These are phyloP conservation scores for Zophobas morio DNA, from an alignment of 1,140 invertebrate species.

Conservation along the genomic window DNA sequence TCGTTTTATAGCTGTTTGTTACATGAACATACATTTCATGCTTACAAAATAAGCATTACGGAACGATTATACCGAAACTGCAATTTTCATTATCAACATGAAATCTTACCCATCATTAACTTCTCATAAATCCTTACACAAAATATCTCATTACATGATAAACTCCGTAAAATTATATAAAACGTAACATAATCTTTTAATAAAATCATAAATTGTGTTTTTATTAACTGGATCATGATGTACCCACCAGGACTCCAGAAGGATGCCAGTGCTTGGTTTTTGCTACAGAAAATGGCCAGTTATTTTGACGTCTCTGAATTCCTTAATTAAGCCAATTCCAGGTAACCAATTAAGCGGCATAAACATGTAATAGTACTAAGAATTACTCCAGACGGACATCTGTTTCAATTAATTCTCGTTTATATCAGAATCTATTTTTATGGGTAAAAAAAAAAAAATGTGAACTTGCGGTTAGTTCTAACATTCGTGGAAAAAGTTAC, in stretches of 20 bases:
- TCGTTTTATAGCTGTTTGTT: no score
- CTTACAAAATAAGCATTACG: no score
- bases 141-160: constrained; percentile 1
- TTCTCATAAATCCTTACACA: not conserved
- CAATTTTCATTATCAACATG: not conserved
- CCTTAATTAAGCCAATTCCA: constrained; percentile 57
- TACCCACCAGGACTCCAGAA: not conserved
- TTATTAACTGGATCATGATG: constrained; percentile 10
- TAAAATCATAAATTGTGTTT: not conserved
- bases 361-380: constrained; percentile 25
- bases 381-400: not conserved
- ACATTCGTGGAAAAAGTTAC: no score
- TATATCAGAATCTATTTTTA: no score
- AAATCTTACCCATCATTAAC: constrained; percentile 9
- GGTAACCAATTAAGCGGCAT: constrained; percentile 55
- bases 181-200: no score
- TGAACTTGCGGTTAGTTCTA: not conserved
- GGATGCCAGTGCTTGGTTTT: constrained; percentile 8
- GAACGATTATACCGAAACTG: not conserved
- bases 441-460: no score
- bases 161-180: constrained; percentile 3
- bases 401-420: not conserved
- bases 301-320: constrained; percentile 50
- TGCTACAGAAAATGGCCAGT: constrained; percentile 10
- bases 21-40: no score